Conservation (phyloP, 2,113 vertebrate genomes). For the Oreochromis aureus region DNA sequence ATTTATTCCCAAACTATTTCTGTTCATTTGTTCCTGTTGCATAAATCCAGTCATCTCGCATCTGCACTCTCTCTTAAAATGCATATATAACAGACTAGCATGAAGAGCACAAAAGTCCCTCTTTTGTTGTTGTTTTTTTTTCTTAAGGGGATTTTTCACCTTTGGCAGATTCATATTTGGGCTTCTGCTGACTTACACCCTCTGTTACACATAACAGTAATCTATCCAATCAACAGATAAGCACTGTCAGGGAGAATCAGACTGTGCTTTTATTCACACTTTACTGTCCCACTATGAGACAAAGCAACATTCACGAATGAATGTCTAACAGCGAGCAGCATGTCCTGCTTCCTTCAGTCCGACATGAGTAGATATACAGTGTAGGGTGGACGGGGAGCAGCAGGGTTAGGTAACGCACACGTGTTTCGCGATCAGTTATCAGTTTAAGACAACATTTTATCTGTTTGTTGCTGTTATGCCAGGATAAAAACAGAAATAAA, state of each 20-base stretch:
- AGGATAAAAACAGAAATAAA: conserved; percentile 3
- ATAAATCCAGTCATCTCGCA: conserved; percentile 50
- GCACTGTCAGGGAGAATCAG: neutral
- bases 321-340: conserved; percentile 39
- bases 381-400: conserved; percentile 2
- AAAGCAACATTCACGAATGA: conserved; percentile 55
- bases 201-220: conserved; percentile 7
- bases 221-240: conserved; percentile 16
- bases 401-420: neutral
- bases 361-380: conserved; percentile 7
- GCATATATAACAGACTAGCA: conserved; percentile 41
- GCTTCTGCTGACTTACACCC: neutral
- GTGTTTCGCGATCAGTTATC: conserved; percentile 6
- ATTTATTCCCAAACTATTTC: neutral
- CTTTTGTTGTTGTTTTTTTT: neutral
- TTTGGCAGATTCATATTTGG: conserved; percentile 21
- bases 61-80: conserved; percentile 31
- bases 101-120: neutral
- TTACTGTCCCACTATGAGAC: conserved; percentile 66
- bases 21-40: conserved; percentile 35
- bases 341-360: conserved; percentile 13
- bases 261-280: conserved; percentile 29
- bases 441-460: conserved; percentile 10
- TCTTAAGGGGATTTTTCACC: neutral
- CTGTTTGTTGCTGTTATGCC: conserved; percentile 20